Evolutionary conservation across 2,797 vertebrate genomes (phyloP), one percentile per base, ranked within the genome.

Genomic region (Tenualosa ilisha): DNA sequence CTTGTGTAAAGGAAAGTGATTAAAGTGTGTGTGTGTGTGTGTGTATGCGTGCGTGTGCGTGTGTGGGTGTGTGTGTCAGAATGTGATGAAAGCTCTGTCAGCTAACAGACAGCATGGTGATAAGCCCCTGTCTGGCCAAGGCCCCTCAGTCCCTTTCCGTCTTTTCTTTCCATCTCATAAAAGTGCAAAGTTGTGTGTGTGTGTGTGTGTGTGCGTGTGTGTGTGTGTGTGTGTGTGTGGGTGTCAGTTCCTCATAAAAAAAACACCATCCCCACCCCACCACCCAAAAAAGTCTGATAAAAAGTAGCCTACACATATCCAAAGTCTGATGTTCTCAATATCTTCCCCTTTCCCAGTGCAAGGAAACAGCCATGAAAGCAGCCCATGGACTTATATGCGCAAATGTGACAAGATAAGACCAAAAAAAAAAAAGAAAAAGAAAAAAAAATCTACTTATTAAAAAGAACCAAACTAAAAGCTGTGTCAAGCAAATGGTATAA

Each of bases 51-150:
- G 56, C 22, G 56, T 59, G 56, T 75, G 31, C 20, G 68, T 75
- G 13, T 43, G 31, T 40, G 68, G 20, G 68, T 40, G 13, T 75
- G 63, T 65, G 63, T 65, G 63, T 31, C 63, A n/a, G 63, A 24
- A 65, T 65, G 31, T 40, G 79, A 83, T 85, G 26, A 82, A 79
- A 86, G 43, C 31, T 17, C 49, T 84, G 83, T 82, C 86, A 83
- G 72, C 85, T 83, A 85, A 72, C 81, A 53, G 84, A 84, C 31
- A 65, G 75, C 46, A 61, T 63, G 82, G 68, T 85, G 81, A 87
- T 83, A 83, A 87, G 65, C 53, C 53, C 79, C 63, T 65, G 63
- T 65, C 63, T 65, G 63, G 63, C 63, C 63, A 65, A 65, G 63
- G 63, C 63, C 63, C 63, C 63, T 65, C 63, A 65, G 63, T 65